Conservation (phyloP, 2,888 invertebrate genomes). For the Drosophila merina region DNA sequence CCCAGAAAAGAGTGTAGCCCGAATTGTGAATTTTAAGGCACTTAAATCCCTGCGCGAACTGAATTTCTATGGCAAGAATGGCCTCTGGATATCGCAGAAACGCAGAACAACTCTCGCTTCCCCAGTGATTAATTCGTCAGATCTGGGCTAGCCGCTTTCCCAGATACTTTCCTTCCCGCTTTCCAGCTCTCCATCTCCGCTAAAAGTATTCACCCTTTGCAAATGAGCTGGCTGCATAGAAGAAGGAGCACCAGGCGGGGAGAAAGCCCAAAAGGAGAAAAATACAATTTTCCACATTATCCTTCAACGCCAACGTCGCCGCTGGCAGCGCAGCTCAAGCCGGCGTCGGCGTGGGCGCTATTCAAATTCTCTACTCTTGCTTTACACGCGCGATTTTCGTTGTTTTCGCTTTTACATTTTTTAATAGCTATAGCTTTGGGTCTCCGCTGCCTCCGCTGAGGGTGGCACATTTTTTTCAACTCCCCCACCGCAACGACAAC, state of each 20-base stretch:
- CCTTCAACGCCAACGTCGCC: conserved; percentile 28
- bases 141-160: conserved; percentile 7
- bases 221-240: conserved; percentile 64
- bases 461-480: conserved; percentile 50
- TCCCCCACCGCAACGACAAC: conserved; percentile 56
- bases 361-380: conserved; percentile 78
- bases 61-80: conserved; percentile 4
- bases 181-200: conserved; percentile 57
- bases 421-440: conserved; percentile 68
- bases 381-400: conserved; percentile 79
- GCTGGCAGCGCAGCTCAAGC: conserved; percentile 33
- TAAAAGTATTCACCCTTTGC: conserved; percentile 80
- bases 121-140: conserved; percentile 17
- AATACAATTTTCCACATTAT: conserved; percentile 74
- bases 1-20: not conserved
- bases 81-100: conserved; percentile 48
- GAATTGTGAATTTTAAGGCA: not conserved
- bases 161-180: conserved; percentile 25
- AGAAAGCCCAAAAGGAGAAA: conserved; percentile 24
- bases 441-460: conserved; percentile 16
- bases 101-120: conserved; percentile 28
- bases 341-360: conserved; percentile 53
- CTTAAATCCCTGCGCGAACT: not conserved
- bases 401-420: conserved; percentile 80
- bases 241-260: conserved; percentile 2